phyloP scores from a whole-genome alignment of 2,113 vertebrate genomes.

The Bujurquina vittata region DNA sequence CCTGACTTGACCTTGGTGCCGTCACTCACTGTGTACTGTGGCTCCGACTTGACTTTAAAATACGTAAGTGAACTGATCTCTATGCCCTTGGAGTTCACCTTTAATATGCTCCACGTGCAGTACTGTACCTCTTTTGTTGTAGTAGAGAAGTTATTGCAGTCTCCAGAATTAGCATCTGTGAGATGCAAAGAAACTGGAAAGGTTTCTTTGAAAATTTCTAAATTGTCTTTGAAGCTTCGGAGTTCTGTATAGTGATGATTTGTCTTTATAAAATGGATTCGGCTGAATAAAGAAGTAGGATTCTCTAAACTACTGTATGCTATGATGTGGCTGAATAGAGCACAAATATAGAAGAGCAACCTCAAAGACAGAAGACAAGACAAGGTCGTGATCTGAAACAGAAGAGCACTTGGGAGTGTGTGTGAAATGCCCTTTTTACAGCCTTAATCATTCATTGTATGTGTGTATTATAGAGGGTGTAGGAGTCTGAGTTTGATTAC shows the following conservation, averaged over 20 bases:
- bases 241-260: slow-evolving; percentile 14
- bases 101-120: slow-evolving; percentile 7
- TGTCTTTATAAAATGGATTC: slow-evolving; percentile 11
- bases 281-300: slow-evolving; percentile 17
- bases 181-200: neutral
- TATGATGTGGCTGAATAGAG: neutral
- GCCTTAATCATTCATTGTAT: slow-evolving; percentile 41
- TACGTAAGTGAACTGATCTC: neutral
- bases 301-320: slow-evolving; percentile 5
- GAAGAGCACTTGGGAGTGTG: neutral
- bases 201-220: slow-evolving; percentile 6
- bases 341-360: slow-evolving; percentile 1
- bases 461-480: slow-evolving; percentile 11
- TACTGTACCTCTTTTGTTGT: neutral
- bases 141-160: slow-evolving; percentile 1
- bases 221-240: slow-evolving; percentile 1
- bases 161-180: slow-evolving; percentile 16
- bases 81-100: neutral
- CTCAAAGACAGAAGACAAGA: neutral
- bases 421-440: slow-evolving; percentile 14
- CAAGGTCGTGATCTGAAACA: neutral
- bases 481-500: slow-evolving; percentile 60
- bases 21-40: neutral
- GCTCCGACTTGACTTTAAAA: neutral
- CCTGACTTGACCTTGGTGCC: neutral